Conservation (phyloP, 2,797 vertebrate genomes). For the Silurus aristotelis region DNA sequence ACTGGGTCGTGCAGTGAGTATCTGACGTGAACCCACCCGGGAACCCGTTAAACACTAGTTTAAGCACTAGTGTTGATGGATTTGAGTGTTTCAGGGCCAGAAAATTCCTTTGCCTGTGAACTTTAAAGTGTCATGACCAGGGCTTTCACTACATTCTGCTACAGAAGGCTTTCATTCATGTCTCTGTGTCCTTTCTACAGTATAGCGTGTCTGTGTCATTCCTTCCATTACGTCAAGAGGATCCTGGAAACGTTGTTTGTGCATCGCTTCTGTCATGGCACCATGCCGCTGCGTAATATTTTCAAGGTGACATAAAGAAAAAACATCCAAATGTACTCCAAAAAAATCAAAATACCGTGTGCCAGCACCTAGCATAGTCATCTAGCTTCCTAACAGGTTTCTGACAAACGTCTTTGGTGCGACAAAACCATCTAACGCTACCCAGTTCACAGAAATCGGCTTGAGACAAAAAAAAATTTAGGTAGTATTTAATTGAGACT, state of each 20-base stretch:
- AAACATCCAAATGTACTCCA: neutral
- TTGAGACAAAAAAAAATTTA: neutral
- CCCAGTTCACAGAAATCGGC: neutral
- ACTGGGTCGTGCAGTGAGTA: slow-evolving; percentile 92
- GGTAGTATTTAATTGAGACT: neutral
- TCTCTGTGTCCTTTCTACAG: slow-evolving; percentile 62
- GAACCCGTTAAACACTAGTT: neutral
- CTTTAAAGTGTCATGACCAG: neutral
- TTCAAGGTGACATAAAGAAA: slow-evolving; percentile 81
- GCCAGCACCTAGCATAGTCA: neutral
- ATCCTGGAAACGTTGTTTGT: slow-evolving; percentile 92
- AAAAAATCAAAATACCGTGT: neutral
- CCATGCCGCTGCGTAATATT: slow-evolving; percentile 92
- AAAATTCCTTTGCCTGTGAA: neutral
- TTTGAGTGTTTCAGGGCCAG: neutral
- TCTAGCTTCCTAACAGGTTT: neutral
- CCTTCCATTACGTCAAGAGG: slow-evolving; percentile 91
- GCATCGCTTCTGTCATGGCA: slow-evolving; percentile 93
- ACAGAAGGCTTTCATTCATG: neutral
- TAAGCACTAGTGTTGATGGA: slow-evolving; percentile 5
- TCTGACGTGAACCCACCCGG: slow-evolving; percentile 10
- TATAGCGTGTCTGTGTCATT: slow-evolving; percentile 91
- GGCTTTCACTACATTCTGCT: neutral
- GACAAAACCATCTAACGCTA: neutral
- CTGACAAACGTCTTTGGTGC: too few relatives aligned